phyloP scores from a whole-genome alignment of 2,113 vertebrate genomes.

The Pontoporia blainvillei region DNA sequence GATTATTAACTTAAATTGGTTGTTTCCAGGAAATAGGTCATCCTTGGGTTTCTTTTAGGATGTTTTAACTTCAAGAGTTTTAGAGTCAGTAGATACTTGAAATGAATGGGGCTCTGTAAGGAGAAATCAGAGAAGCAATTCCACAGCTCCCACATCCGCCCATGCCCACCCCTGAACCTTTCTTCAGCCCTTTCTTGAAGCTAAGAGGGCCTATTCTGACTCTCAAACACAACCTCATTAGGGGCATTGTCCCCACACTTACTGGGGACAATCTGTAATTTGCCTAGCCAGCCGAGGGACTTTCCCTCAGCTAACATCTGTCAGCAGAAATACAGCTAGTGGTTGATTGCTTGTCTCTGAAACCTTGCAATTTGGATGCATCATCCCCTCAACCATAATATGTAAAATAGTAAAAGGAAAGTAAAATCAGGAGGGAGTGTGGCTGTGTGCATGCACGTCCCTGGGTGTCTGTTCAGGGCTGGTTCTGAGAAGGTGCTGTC shows the following conservation, averaged over 20 bases:
- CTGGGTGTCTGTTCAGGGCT: slow-evolving; percentile 33
- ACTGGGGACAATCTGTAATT: slow-evolving; percentile 74
- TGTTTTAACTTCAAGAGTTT: neutral
- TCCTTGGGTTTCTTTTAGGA: slow-evolving; percentile 7
- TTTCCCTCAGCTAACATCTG: slow-evolving; percentile 75
- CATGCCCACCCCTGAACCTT: neutral
- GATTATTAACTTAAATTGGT: neutral
- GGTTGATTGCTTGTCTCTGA: slow-evolving; percentile 73
- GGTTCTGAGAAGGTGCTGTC: slow-evolving; percentile 57
- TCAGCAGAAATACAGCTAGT: slow-evolving; percentile 77
- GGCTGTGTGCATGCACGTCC: neutral
- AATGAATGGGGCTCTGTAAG: neutral
- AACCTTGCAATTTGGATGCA: slow-evolving; percentile 57
- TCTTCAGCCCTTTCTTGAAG: neutral
- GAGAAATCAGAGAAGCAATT: neutral
- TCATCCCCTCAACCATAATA: slow-evolving; percentile 52
- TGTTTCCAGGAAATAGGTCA: neutral
- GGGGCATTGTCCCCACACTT: slow-evolving; percentile 27
- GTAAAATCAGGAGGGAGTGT: slow-evolving; percentile 53
- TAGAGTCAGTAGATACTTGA: neutral
- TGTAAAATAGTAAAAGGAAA: slow-evolving; percentile 71
- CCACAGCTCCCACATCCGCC: neutral
- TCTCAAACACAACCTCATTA: neutral
- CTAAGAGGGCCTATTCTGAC: neutral
- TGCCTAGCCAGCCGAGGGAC: slow-evolving; percentile 68